A percentile compares a stretch with the other conserved stretches of the same genome.
Evolutionary conservation across 2,888 invertebrate genomes (phyloP).

Genomic region (Adela reaumurella): DNA sequence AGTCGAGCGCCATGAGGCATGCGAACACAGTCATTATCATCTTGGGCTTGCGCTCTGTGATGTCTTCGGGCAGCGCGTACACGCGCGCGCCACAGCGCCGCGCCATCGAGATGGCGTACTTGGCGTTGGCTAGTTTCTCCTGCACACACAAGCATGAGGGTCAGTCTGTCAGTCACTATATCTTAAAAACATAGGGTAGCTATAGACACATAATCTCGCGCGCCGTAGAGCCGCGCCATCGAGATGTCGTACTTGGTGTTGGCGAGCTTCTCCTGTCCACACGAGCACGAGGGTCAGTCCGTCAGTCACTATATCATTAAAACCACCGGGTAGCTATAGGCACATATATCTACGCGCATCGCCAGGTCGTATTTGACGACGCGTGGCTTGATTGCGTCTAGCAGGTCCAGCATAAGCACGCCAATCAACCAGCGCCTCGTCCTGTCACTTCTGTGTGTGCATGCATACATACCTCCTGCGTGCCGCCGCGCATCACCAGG

Average conservation of each 20-base stretch:
- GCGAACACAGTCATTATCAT: slow-evolving; percentile 99
- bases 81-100: slow-evolving; percentile 96
- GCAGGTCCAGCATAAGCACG: slow-evolving; percentile 90
- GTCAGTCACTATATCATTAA: too few relatives aligned
- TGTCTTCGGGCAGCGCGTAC: slow-evolving; percentile 98
- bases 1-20: slow-evolving; percentile 97
- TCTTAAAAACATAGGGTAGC: too few relatives aligned
- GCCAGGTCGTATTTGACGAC: slow-evolving; percentile 99
- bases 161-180: too few relatives aligned
- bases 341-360: slow-evolving; percentile 96
- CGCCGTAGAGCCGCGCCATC: slow-evolving; percentile 96
- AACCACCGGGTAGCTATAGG: too few relatives aligned
- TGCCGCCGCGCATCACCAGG: slow-evolving; percentile 74
- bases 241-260: slow-evolving; percentile 99
- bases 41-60: slow-evolving; percentile 95
- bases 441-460: too few relatives aligned
- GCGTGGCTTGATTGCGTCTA: slow-evolving; percentile 91
- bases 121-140: slow-evolving; percentile 96
- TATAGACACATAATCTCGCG: slow-evolving; percentile 96
- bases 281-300: neutral
- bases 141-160: slow-evolving; percentile 32
- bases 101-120: slow-evolving; percentile 98
- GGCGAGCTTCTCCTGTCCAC: slow-evolving; percentile 79
- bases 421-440: slow-evolving; percentile 87
- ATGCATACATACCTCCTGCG: slow-evolving; percentile 64